Evolutionary conservation across 2,888 invertebrate genomes (phyloP).

Genomic region (Hypselothyrea guttata): DNA sequence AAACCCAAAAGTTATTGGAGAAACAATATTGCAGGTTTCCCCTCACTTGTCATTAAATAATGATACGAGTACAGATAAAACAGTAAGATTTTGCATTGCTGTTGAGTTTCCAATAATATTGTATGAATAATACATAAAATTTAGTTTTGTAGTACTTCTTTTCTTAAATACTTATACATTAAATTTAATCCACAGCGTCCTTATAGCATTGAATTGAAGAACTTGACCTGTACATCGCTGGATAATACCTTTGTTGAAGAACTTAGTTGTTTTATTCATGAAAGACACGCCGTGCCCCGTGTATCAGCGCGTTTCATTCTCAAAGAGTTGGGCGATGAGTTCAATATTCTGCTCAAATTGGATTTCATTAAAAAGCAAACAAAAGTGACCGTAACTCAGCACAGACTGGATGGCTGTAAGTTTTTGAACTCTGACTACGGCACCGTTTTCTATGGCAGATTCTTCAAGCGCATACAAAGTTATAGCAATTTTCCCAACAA

Average conservation of each 20-base stretch:
- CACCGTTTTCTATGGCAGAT: constrained; percentile 15
- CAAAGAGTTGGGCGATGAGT: neutral
- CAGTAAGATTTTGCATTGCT: too few species aligned
- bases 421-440: constrained; percentile 1
- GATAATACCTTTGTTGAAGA: neutral
- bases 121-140: too few species aligned
- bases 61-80: too few species aligned
- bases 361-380: neutral
- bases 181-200: neutral
- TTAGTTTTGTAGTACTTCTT: too few species aligned
- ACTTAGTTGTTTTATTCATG: neutral
- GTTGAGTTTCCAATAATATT: too few species aligned
- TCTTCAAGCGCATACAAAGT: constrained; percentile 21
- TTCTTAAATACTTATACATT: too few species aligned
- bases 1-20: too few species aligned
- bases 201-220: neutral
- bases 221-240: neutral
- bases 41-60: too few species aligned
- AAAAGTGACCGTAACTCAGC: neutral
- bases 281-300: neutral
- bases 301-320: neutral
- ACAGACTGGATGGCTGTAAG: neutral
- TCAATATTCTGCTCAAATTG: neutral
- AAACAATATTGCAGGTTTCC: too few species aligned
- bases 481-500: constrained; percentile 46